Conservation (phyloP, 2,888 invertebrate genomes). For the Zonitis immaculata region DNA sequence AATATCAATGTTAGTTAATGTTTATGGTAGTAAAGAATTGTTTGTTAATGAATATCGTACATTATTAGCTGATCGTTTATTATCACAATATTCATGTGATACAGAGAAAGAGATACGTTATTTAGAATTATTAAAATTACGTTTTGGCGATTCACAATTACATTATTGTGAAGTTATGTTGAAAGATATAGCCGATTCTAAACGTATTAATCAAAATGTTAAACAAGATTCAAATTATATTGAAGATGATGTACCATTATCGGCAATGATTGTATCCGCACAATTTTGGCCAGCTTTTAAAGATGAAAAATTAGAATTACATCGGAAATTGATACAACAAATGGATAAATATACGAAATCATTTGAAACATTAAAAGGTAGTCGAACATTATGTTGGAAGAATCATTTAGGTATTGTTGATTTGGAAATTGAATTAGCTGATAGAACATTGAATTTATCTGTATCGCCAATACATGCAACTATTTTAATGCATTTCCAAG, state of each 20-base stretch:
- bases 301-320: slow-evolving; percentile 87
- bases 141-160: slow-evolving; percentile 93
- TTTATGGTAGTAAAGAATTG: slow-evolving; percentile 96
- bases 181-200: slow-evolving; percentile 94
- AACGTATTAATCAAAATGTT: slow-evolving; percentile 82
- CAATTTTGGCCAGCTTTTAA: slow-evolving; percentile 99
- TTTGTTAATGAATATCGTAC: slow-evolving; percentile 98
- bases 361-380: slow-evolving; percentile 87
- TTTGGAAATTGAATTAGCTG: slow-evolving; percentile 83
- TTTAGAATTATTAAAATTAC: slow-evolving; percentile 85
- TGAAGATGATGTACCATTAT: slow-evolving; percentile 56
- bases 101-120: slow-evolving; percentile 89
- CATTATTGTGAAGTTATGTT: slow-evolving; percentile 99
- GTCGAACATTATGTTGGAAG: slow-evolving; percentile 90
- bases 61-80: slow-evolving; percentile 81
- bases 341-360: slow-evolving; percentile 82
- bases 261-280: slow-evolving; percentile 90
- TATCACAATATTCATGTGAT: slow-evolving; percentile 80
- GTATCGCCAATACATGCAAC: slow-evolving; percentile 93
- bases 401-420: slow-evolving; percentile 88
- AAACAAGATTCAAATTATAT: slow-evolving; percentile 65
- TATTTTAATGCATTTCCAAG: slow-evolving; percentile 89
- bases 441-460: slow-evolving; percentile 67
- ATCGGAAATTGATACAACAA: slow-evolving; percentile 72
- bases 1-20: slow-evolving; percentile 96